A percentile compares a stretch with the other conserved stretches of the same genome.
Evolutionary conservation across 2,113 vertebrate genomes (phyloP).

Genomic region (Nanorana parkeri): DNA sequence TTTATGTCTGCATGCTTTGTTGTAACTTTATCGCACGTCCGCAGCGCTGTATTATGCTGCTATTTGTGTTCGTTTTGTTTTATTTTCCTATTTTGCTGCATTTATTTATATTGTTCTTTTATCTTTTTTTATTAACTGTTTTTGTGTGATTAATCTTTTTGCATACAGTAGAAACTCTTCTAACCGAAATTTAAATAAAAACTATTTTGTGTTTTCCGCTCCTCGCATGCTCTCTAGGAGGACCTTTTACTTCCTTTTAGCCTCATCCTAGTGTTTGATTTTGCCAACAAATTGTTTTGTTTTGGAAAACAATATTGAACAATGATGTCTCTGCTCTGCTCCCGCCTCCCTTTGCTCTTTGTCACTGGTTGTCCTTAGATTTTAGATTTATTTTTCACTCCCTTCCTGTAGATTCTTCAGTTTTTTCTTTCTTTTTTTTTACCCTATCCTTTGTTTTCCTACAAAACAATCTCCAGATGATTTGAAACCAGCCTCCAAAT

Average conservation of each 20-base stretch:
- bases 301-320: slow-evolving; percentile 47
- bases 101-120: slow-evolving; percentile 7
- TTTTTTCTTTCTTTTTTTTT: slow-evolving; percentile 64
- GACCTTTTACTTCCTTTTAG: background rate
- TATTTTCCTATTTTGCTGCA: background rate
- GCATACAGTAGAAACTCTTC: slow-evolving; percentile 51
- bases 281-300: slow-evolving; percentile 41
- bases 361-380: slow-evolving; percentile 4
- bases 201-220: slow-evolving; percentile 64
- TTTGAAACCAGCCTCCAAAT: slow-evolving; percentile 9
- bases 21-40: slow-evolving; percentile 66
- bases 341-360: background rate
- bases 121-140: slow-evolving; percentile 66
- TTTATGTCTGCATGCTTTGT: slow-evolving; percentile 69
- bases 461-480: background rate
- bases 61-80: background rate
- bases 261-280: slow-evolving; percentile 19
- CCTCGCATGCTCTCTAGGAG: slow-evolving; percentile 43
- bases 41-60: background rate
- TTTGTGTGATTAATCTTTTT: slow-evolving; percentile 55
- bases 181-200: background rate
- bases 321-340: background rate
- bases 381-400: slow-evolving; percentile 35
- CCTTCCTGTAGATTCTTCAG: slow-evolving; percentile 51
- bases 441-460: background rate